phyloP scores from a whole-genome alignment of 2,888 invertebrate species.

The Sarcophaga carnaria region DNA sequence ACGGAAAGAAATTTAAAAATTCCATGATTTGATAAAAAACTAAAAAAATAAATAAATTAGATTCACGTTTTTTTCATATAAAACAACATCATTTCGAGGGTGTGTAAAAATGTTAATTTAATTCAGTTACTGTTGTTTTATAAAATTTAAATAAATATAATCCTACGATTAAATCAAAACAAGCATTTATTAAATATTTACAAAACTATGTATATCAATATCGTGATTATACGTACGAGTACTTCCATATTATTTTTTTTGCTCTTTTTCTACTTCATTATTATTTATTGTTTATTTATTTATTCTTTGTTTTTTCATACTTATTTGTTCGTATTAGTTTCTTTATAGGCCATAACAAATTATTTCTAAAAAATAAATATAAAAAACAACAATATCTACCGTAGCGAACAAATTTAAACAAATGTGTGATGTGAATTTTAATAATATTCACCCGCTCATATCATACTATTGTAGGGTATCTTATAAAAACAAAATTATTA shows the following conservation, averaged over 20 bases:
- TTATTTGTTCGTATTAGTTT: not conserved
- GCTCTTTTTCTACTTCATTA: not conserved
- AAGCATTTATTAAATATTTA: slow-evolving; percentile 44
- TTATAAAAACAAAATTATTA: not conserved
- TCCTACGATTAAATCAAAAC: slow-evolving; percentile 12
- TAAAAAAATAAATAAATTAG: not conserved
- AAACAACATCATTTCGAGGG: not conserved
- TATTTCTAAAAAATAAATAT: not conserved
- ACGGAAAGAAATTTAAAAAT: not conserved
- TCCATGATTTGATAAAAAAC: not conserved
- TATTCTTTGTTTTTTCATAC: not conserved
- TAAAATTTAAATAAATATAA: slow-evolving; percentile 27
- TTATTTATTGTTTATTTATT: not conserved
- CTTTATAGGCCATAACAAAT: slow-evolving; percentile 5
- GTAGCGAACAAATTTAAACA: not conserved
- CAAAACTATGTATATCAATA: slow-evolving; percentile 28
- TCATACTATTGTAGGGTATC: not conserved
- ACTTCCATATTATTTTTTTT: slow-evolving; percentile 13
- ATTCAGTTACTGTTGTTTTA: not conserved
- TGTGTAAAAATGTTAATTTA: not conserved
- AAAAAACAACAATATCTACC: no score
- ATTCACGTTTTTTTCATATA: not conserved
- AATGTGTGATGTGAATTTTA: slow-evolving; percentile 41
- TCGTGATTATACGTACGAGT: slow-evolving; percentile 1
- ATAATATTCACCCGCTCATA: not conserved